Evolutionary conservation across 30 jellyfish, hydroid and myxozoan genomes (phyloP), one percentile per base, ranked within the genome.

Genomic region (Hydractinia symbiolongicarpus): DNA sequence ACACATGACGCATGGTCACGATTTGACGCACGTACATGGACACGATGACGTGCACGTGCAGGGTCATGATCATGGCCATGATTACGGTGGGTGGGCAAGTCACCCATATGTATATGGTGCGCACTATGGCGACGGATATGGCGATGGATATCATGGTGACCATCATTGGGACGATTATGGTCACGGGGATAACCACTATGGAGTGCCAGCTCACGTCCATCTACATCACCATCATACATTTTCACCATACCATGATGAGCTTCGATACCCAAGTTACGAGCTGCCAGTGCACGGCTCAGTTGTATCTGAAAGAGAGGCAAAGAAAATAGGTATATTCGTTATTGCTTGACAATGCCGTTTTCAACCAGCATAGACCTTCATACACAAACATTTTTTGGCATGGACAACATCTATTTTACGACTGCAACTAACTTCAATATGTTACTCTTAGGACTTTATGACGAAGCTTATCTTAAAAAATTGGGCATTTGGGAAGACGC

Each of bases 401-500:
- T 30, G 44, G 44, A 30, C 44, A 30, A 30, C 44, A 30, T 30
- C 44, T 30, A 30, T 30, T 30, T 30, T 0, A 30, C 44, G 44
- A 30, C 44, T 30, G 44, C 44, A 0, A 30, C 44, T 30, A 2
- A 30, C 1, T 64, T 7, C 17, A 64, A 6, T 9, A 21, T 13
- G 16, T 77, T 55, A 21, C 60, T n/a, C 40, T 6, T 14, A 79
- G 87, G 87, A 0, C 55, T 79, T 9, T 79, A 21, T 50, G 87
- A 79, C 56, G 66, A 61, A 60, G 86, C 73, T 8, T 79, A 79
- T 54, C 53, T 79, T 57, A 67, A 79, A 56, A 79, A 79, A 79
- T 57, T 79, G 61, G 87, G 87, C 15, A 67, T 79, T 49, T 79
- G 87, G 87, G 83, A 79, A 44, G 87, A 79, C 19, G 16, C 74